Evolutionary conservation across 2,888 invertebrate genomes (phyloP), one percentile per base, ranked within the genome.

Genomic region (Molanna angustata): DNA sequence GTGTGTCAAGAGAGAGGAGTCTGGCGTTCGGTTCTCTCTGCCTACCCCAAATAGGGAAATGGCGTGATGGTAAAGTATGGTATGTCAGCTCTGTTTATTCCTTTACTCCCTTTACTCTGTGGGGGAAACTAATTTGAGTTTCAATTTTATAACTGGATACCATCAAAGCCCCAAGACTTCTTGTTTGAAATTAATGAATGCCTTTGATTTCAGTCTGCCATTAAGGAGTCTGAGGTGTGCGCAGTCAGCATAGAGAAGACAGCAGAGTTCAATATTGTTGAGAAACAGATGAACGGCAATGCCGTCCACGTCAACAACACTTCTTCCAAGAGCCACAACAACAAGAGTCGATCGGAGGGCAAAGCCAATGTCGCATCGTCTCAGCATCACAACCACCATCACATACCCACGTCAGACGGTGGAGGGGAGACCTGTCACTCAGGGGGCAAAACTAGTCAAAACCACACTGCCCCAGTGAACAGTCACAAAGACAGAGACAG

Each of bases 241-340:
- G 20, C 31, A 4, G 21, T 27, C 9, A 37, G 37, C 6, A 27
- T 50, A 32, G 55, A 56, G 16, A 56, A 54, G 35, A 40, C 50
- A 31, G 19, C 52, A 9, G 58, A 56, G 32, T 20, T 52, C 11
- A 41, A 44, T 18, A 18, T 50, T 13, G 31, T 48, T 2, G 55
- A 58, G 21, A 55, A 55, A 22, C 58, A 58, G n/a, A 53, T 58
- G 56, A 58, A 58, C 44, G 58, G 58, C 9, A 56, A 48, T 18
- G 56, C 52, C 37, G 37, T 58, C 13, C 54, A 58, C 31, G 18
- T 57, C 27, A n/a, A n/a, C n/a, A n/a, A n/a, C n/a, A 47, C 40
- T 27, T 39, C 51, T 13, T 49, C 54, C 7, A 57, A 55, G 39
- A 46, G 14, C 22, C 31, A 41, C 39, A 48, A 44, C 32, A 52